phyloP scores from a whole-genome alignment of 1,140 invertebrate species.

The Thaumatotibia leucotreta region DNA sequence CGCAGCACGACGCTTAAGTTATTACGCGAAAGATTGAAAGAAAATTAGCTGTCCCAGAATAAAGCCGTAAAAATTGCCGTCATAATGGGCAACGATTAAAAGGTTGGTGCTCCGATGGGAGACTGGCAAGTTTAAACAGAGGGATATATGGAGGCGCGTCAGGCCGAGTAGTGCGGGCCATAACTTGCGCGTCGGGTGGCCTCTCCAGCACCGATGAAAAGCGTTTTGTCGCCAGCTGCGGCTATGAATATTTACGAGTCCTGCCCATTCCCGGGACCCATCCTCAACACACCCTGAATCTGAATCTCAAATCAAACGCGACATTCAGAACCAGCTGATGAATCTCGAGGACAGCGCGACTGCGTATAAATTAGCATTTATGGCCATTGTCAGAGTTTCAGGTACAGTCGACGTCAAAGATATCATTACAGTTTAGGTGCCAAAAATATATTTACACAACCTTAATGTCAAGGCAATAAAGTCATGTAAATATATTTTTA shows the following conservation, averaged over 20 bases:
- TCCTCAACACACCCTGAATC: constrained; percentile 7
- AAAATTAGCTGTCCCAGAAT: constrained; percentile 48
- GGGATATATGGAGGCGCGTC: constrained; percentile 25
- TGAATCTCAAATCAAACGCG: constrained; percentile 27
- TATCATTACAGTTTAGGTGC: no score
- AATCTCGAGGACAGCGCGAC: constrained; percentile 2
- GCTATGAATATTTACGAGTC: constrained; percentile 62
- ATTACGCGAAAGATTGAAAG: constrained; percentile 48
- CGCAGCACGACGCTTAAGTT: constrained; percentile 58
- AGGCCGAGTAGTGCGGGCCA: constrained; percentile 31
- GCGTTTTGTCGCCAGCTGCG: constrained; percentile 53
- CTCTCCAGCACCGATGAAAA: constrained; percentile 45
- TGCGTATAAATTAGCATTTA: constrained; percentile 7
- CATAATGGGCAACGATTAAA: constrained; percentile 32
- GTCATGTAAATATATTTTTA: no score
- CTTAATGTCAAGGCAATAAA: no score
- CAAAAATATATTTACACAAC: no score
- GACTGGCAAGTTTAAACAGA: background rate
- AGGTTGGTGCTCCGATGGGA: constrained; percentile 19
- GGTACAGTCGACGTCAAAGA: no score
- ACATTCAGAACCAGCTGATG: constrained; percentile 24
- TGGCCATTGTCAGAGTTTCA: constrained; percentile 7
- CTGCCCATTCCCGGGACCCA: constrained; percentile 21
- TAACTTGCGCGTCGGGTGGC: constrained; percentile 56
- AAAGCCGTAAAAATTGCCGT: constrained; percentile 41